Conservation (phyloP, 2,888 invertebrate species). For the Ptilodon capucinus region DNA sequence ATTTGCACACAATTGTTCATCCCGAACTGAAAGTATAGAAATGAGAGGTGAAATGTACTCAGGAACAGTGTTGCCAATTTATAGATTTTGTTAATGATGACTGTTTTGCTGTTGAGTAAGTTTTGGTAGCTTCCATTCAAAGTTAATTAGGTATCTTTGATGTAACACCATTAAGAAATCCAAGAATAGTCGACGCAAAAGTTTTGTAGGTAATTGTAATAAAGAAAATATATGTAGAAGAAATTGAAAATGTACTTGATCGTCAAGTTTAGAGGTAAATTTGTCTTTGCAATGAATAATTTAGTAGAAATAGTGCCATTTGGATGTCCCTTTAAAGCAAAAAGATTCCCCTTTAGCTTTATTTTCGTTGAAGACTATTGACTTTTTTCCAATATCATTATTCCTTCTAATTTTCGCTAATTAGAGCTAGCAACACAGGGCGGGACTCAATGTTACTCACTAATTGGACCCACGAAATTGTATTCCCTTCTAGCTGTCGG, state of each 20-base stretch:
- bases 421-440: neutral
- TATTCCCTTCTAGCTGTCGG: slow-evolving; percentile 44
- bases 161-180: too few species aligned
- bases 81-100: neutral
- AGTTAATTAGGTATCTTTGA: too few species aligned
- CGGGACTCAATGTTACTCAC: slow-evolving; percentile 59
- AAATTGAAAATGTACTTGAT: too few species aligned
- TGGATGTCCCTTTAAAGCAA: neutral
- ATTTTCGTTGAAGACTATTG: neutral
- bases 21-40: slow-evolving; percentile 66
- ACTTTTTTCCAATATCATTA: neutral
- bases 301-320: neutral
- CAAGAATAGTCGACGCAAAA: too few species aligned
- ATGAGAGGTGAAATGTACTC: slow-evolving; percentile 68
- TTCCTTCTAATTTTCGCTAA: neutral
- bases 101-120: too few species aligned
- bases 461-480: slow-evolving; percentile 66
- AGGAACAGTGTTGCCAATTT: slow-evolving; percentile 2
- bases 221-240: too few species aligned
- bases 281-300: too few species aligned
- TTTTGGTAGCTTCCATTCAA: too few species aligned
- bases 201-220: too few species aligned
- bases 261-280: too few species aligned
- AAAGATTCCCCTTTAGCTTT: neutral
- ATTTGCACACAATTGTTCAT: slow-evolving; percentile 80